phyloP scores from a whole-genome alignment of 2,797 vertebrate genomes.

The Sarcoramphus papa region DNA sequence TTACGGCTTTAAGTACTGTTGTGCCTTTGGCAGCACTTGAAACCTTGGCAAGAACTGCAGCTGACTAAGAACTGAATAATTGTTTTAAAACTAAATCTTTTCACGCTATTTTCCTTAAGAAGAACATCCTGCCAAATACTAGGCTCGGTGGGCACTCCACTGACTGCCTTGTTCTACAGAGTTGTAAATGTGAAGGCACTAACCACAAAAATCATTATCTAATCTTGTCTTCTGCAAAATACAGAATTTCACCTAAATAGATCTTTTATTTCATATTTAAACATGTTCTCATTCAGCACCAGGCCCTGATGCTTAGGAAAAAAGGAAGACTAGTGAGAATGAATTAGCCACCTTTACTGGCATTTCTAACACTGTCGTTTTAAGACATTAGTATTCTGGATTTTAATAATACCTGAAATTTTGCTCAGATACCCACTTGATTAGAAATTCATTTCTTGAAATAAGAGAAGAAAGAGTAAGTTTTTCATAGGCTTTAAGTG shows the following conservation, averaged over 20 bases:
- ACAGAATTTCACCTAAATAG: neutral
- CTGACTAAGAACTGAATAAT: neutral
- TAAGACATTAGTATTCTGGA: neutral
- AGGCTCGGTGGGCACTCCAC: neutral
- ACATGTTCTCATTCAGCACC: neutral
- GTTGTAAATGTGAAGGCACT: neutral
- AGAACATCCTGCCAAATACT: neutral
- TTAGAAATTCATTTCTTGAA: neutral
- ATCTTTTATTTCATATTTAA: neutral
- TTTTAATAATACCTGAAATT: neutral
- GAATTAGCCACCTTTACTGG: accelerated
- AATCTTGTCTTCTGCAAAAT: neutral
- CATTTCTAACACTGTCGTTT: neutral
- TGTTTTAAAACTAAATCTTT: neutral
- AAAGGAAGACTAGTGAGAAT: neutral
- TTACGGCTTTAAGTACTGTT: neutral
- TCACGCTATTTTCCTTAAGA: neutral
- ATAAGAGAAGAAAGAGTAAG: neutral
- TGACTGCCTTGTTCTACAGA: neutral
- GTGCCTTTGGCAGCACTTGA: neutral
- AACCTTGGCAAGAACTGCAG: neutral
- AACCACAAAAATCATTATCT: neutral
- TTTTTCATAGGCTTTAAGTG: neutral
- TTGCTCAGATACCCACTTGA: neutral
- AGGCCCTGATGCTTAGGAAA: neutral